These are phyloP conservation scores for human (Homo sapiens) DNA, from an alignment of 2,113 vertebrate species.

Conservation along the genomic window DNA sequence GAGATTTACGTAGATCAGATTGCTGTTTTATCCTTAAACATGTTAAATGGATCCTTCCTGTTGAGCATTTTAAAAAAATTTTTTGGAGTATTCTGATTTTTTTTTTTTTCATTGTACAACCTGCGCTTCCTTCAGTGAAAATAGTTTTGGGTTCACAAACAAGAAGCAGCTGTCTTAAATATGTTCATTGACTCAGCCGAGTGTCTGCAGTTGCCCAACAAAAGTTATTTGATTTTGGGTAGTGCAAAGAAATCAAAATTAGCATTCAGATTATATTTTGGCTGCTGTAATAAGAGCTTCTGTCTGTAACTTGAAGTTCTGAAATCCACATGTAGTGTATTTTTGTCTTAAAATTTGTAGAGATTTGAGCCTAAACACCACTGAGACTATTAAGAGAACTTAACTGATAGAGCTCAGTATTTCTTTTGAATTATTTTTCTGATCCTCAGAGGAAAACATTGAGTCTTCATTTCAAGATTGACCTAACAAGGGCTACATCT, in stretches of 20 bases:
- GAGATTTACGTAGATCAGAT: not conserved
- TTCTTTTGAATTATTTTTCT: slow-evolving; percentile 17
- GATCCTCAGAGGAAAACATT: not conserved
- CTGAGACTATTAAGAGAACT: not conserved
- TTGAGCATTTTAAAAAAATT: not conserved
- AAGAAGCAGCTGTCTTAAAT: slow-evolving; percentile 61
- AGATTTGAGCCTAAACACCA: slow-evolving; percentile 29
- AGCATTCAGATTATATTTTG: slow-evolving; percentile 44
- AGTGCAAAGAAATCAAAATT: slow-evolving; percentile 65
- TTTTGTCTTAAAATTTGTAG: slow-evolving; percentile 17
- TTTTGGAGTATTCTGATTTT: not conserved
- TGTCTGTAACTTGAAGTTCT: slow-evolving; percentile 40
- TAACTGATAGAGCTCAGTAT: not conserved
- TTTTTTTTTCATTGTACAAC: slow-evolving; percentile 28
- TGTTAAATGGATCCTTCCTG: slow-evolving; percentile 14
- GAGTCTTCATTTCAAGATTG: slow-evolving; percentile 21
- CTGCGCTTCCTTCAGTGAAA: slow-evolving; percentile 12
- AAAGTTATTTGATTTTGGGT: slow-evolving; percentile 52
- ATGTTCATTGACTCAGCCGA: slow-evolving; percentile 61
- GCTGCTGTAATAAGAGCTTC: slow-evolving; percentile 18
- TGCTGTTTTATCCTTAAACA: not conserved
- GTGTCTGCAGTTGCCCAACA: slow-evolving; percentile 31
- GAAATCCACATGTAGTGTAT: not conserved
- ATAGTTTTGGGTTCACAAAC: slow-evolving; percentile 42
- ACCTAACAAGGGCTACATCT: slow-evolving; percentile 1